phyloP scores from a whole-genome alignment of 2,888 invertebrate species.

The Crioceris asparagi region DNA sequence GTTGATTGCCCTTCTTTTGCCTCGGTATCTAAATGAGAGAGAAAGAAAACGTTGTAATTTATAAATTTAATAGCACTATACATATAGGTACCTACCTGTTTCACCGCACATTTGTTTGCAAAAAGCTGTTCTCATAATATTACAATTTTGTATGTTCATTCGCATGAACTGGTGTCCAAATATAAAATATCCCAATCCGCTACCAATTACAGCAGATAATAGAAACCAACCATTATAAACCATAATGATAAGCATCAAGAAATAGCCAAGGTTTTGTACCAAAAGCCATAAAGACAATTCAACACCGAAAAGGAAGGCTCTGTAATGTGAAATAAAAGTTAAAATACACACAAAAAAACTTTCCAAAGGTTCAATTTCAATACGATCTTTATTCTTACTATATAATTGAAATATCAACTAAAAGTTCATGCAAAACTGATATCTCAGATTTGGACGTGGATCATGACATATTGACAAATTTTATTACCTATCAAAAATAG shows the following conservation, averaged over 20 bases:
- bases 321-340: constrained; percentile 21
- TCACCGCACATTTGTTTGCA: constrained; percentile 36
- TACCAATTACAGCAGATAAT: constrained; percentile 53
- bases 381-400: no score
- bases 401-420: no score
- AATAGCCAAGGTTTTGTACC: constrained; percentile 48
- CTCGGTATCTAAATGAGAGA: neutral
- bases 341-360: no score
- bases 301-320: constrained; percentile 29
- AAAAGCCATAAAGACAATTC: constrained; percentile 33
- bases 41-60: neutral
- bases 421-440: no score
- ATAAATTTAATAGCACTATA: no score
- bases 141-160: constrained; percentile 42
- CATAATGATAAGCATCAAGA: constrained; percentile 67
- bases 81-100: constrained; percentile 40
- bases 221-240: constrained; percentile 58
- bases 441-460: no score
- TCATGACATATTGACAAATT: no score
- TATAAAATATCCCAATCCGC: constrained; percentile 47
- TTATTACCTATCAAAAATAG: constrained; percentile 25
- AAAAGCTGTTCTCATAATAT: constrained; percentile 37
- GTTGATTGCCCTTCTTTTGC: constrained; percentile 28
- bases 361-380: no score
- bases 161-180: constrained; percentile 44